These are phyloP conservation scores for Itoplectis maculator DNA, from an alignment of 2,888 invertebrate species.

Conservation along the genomic window DNA sequence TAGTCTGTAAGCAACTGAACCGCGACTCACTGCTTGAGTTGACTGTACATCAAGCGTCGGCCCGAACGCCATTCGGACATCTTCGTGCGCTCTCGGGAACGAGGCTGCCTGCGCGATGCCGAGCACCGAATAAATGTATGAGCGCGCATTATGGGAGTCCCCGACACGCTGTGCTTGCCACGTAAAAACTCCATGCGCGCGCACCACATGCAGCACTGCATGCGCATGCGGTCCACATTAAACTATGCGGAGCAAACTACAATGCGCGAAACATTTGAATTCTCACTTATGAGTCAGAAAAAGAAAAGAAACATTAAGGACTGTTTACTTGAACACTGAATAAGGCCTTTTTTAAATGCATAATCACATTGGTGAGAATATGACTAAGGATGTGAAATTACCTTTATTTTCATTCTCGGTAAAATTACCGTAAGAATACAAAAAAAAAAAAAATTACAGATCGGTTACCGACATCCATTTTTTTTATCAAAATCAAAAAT, in stretches of 20 bases:
- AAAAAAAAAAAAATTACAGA: too few relatives aligned
- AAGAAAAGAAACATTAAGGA: not conserved
- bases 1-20: not conserved
- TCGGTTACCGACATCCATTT: too few relatives aligned
- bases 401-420: too few relatives aligned
- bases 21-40: not conserved
- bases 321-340: conserved; percentile 9
- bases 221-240: not conserved
- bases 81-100: conserved; percentile 9
- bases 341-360: not conserved
- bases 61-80: conserved; percentile 1
- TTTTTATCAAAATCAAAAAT: too few relatives aligned
- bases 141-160: not conserved
- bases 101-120: not conserved
- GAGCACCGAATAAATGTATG: not conserved
- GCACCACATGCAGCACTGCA: too few relatives aligned
- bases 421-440: too few relatives aligned
- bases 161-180: not conserved
- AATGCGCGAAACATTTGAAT: not conserved
- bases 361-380: not conserved
- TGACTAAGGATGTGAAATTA: not conserved
- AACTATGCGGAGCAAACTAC: conserved; percentile 1
- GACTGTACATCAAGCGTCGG: conserved; percentile 3
- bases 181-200: not conserved
- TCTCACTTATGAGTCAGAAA: not conserved